Evolutionary conservation across 2,888 invertebrate genomes (phyloP), one percentile per base, ranked within the genome.

Genomic region (Nebria brevicollis): DNA sequence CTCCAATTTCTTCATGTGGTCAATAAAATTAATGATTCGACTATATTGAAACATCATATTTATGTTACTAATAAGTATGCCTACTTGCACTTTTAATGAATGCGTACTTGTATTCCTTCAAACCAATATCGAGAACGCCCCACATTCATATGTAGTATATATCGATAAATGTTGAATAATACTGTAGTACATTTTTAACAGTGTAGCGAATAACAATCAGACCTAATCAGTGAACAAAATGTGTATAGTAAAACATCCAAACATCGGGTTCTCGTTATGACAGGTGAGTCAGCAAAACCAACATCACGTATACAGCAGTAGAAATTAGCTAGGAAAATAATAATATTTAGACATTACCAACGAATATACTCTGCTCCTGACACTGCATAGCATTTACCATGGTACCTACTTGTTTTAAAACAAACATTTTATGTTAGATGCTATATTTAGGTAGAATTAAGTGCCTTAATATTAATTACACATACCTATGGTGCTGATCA

Each of bases 301-400:
- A 68, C 20, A 41, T 43, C 20, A 41, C 42, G 73, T 68, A 81
- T 82, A 81, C 77, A 79, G 66, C 75, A 74, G 65, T 79, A 43
- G 70, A 84, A 83, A 85, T 86, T 85, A 84, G 85, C 85, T 83
- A 85, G 85, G 85, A 86, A 84, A 85, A 85, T 85, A 86, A 85
- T 86, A 86, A 85, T 86, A 85, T 86, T 86, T 86, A 85, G 86
- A 86, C 86, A 84, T 83, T 70, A 34, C 73, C n/a, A n/a, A 34
- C 73, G n/a, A 26, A 73, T 34, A 34, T 41, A 26, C n/a, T 1
- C 41, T 15, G 10, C 41, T 11, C 15, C 6, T 15, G 3, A 26
- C 73, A 13, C 73, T 42, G 26, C 10, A 42, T 10, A 54, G 54
- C 8, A 13, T 54, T 54, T 54, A 54, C 54, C 13, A 8, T 8